A percentile compares a stretch with the other conserved stretches of the same genome.
Conservation (phyloP, 2,797 vertebrate species). For the Lepilemur ruficaudatus region DNA sequence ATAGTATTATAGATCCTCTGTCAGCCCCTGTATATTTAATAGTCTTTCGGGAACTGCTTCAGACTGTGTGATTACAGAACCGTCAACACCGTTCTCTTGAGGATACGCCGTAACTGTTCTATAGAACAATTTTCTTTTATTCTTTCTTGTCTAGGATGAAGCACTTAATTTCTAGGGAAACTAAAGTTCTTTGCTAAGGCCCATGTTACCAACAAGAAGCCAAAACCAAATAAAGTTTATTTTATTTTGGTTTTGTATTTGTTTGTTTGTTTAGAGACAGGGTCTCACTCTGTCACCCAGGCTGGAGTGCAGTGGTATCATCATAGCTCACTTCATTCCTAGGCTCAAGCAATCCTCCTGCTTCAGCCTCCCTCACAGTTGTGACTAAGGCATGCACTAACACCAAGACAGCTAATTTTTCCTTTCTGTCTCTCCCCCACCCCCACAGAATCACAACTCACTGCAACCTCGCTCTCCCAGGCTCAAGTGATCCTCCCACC, state of each 20-base stretch:
- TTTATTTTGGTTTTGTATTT: neutral
- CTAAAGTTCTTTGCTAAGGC: neutral
- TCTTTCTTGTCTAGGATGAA: constrained; percentile 39
- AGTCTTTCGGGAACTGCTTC: neutral
- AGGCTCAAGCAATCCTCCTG: neutral
- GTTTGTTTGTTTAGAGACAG: neutral
- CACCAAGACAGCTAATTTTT: neutral
- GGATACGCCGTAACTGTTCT: neutral
- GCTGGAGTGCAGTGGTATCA: neutral
- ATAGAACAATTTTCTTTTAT: constrained; percentile 33
- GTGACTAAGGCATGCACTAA: neutral
- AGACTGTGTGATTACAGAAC: constrained; percentile 22
- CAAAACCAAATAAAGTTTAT: neutral
- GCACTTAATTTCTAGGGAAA: constrained; percentile 48
- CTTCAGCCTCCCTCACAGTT: neutral
- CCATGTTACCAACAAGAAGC: neutral
- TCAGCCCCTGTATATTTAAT: neutral
- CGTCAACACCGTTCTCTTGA: constrained; percentile 29
- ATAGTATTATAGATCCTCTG: neutral
- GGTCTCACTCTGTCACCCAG: neutral
- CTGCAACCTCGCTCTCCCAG: neutral
- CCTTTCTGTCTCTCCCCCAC: neutral
- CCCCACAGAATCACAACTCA: too few relatives aligned
- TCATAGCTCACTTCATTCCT: neutral
- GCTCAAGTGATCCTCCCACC: neutral